These are phyloP conservation scores for Deilephila elpenor DNA, from an alignment of 2,888 invertebrate species.

Conservation along the genomic window DNA sequence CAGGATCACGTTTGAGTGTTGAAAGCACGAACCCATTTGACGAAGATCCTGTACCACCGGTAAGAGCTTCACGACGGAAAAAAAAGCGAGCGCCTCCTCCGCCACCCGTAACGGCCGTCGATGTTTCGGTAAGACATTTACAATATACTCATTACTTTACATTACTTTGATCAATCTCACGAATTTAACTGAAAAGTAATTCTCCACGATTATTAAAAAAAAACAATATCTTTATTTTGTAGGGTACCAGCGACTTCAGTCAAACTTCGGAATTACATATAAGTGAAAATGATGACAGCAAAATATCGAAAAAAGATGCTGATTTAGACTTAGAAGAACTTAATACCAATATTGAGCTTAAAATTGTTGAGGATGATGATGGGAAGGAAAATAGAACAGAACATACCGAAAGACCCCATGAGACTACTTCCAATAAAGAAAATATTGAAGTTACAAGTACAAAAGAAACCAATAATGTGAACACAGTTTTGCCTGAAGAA, in stretches of 20 bases:
- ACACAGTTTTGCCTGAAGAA: slow-evolving; percentile 30
- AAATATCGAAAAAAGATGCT: slow-evolving; percentile 49
- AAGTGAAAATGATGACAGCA: slow-evolving; percentile 52
- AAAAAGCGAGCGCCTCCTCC: slow-evolving; percentile 87
- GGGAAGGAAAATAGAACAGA: slow-evolving; percentile 41
- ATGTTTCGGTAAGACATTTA: slow-evolving; percentile 57
- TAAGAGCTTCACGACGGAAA: slow-evolving; percentile 84
- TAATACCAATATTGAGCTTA: slow-evolving; percentile 73
- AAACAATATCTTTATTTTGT: slow-evolving; percentile 40
- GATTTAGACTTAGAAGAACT: slow-evolving; percentile 70
- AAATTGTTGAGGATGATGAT: slow-evolving; percentile 80
- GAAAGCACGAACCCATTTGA: slow-evolving; percentile 86
- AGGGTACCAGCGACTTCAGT: slow-evolving; percentile 57
- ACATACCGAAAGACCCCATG: slow-evolving; percentile 34
- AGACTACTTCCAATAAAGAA: slow-evolving; percentile 36
- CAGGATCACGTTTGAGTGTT: slow-evolving; percentile 84
- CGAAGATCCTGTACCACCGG: slow-evolving; percentile 79
- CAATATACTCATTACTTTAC: background rate
- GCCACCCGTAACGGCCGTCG: slow-evolving; percentile 60
- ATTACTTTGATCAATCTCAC: too few species aligned
- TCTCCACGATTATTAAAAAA: background rate
- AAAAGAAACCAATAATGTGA: background rate
- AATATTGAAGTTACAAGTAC: slow-evolving; percentile 34
- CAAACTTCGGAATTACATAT: slow-evolving; percentile 61
- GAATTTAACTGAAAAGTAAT: background rate